Percentiles rank a stretch among this genome's conserved stretches.
Conservation (phyloP, 1,140 invertebrate species). For the Muscidifurax raptorellus region DNA sequence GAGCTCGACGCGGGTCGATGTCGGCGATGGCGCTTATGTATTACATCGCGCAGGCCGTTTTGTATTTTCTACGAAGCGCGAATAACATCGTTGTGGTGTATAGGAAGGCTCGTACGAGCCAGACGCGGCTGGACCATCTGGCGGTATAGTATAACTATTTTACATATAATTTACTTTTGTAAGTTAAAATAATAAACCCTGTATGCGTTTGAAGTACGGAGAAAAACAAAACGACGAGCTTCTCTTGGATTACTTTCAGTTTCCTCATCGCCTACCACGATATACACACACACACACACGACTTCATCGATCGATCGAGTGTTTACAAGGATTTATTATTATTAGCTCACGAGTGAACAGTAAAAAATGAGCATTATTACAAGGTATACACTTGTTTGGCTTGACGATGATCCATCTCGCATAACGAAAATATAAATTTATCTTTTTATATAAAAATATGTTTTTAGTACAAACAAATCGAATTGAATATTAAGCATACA, state of each 20-base stretch:
- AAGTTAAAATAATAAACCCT: slow-evolving; percentile 45
- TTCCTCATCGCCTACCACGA: background rate
- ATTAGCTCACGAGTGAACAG: background rate
- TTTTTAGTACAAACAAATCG: background rate
- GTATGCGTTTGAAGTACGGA: slow-evolving; percentile 29
- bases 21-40: background rate
- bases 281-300: no score
- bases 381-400: no score
- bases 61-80: slow-evolving; percentile 17
- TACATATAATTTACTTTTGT: slow-evolving; percentile 46
- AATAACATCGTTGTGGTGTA: background rate
- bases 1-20: no score
- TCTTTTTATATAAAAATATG: background rate
- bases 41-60: background rate
- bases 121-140: background rate
- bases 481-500: background rate
- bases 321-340: background rate
- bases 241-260: background rate
- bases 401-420: no score
- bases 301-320: background rate
- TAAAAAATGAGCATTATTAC: background rate
- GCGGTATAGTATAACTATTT: background rate
- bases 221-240: background rate
- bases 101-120: background rate
- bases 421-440: background rate